Evolutionary conservation across 2,113 vertebrate genomes (phyloP), one percentile per base, ranked within the genome.

Genomic region (Corapipo altera): DNA sequence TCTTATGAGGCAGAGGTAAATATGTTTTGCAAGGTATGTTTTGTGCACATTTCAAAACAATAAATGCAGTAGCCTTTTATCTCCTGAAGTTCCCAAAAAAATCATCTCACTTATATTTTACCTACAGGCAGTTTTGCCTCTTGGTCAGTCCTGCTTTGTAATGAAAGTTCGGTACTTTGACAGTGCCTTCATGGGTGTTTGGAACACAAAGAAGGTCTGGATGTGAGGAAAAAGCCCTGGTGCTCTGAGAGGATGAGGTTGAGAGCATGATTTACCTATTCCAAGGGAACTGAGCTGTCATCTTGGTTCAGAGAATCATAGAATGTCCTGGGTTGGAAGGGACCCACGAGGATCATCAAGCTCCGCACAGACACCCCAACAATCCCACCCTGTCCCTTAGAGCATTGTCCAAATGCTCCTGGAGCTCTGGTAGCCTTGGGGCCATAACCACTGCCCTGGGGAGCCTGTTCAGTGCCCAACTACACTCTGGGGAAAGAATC

Each of bases 371-470:
- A 41, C n/a, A 70, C 8, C 10, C 23, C 54, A 61, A 26, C 4
- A 69, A 69, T 46, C 62, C 62, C n/a, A 82, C 2, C 2, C 6
- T 59, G 23, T 67, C 22, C 39, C 39, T 46, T 33, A 16, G 59
- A 58, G 37, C 0, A 0, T 3, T 24, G 5, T 61, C 62, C 54
- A 54, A 75, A 32, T 0, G 0, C 6, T 54, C 20, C 61, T 27
- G 13, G 20, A 41, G 39, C 16, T 75, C n/a, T 54, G 54, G 20
- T 28, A 69, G 30, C 16, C 11, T 15, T 3, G 8, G 23, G 19
- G 3, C 2, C 0, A 0, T 67, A 2, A 0, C 43, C 59, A 81
- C 58, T 58, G 17, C 61, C 54, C 46, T 39, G 33, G 23, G 12
- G 61, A 89, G 27, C 22, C 33, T 41, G 21, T 12, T 41, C 46